Base-by-base conservation (phyloP, 2,888 invertebrate species). In the Ischnus inquisitorius region DNA sequence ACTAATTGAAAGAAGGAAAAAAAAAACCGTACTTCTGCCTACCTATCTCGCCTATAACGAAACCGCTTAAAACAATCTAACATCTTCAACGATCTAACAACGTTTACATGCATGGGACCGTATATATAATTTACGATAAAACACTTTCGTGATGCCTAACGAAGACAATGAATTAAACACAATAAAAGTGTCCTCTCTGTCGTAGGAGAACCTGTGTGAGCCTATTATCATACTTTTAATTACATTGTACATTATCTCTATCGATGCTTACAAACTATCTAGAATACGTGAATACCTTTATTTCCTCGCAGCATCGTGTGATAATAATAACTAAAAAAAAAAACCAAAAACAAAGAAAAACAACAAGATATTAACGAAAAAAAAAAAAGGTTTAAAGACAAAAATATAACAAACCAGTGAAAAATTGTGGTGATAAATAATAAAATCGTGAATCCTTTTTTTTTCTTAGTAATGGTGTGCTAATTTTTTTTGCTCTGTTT, bases 271-370 rank as follows among this genome's bases (percentile, higher is more conserved):
- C 54, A 72, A 72, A 64, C 39, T 80, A 34, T 43, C 65, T 64
- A 43, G 43, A 68, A 77, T 46, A 68, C 72, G 77, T 83, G 68
- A 74, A 60, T 79, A 48, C 51, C 10, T 72, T 71, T 43, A 80
- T 64, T 43, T 46, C 57, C 57, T 74, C 77, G 74, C 74, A 74
- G 81, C 69, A 84, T 81, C 81, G 64, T 78, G 74, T 80, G 68
- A 43, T 22, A 28, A 54, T 65, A 64, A 54, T 54, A 6, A 48
- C n/a, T 68, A 28, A 51, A 64, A 79, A 64, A 22, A 57, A 64
- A 77, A 76, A 62, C 8, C 19, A 22, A 46, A 57, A 67, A 60
- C 1, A 54, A 54, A 76, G 69, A 62, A 8, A 28, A 22, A 34
- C 43, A 67, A 46, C 2, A 54, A 54, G 8, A 28, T 34, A 6